Conservation (phyloP, 2,797 vertebrate species). For the Hemibagrus guttatus region DNA sequence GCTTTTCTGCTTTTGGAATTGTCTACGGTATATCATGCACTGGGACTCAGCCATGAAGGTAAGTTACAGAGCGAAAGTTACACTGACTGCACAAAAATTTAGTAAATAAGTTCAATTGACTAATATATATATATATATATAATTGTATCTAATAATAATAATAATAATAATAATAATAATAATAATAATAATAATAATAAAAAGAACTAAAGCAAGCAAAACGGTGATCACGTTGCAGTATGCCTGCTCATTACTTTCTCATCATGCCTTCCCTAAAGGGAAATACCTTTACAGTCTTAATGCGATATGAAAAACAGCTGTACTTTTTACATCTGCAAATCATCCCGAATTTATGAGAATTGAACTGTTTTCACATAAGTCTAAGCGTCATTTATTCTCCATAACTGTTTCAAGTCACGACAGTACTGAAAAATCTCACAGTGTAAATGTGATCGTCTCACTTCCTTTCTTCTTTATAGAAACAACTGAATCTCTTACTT, state of each 20-base stretch:
- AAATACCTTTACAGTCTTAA: slow-evolving; percentile 51
- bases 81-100: not conserved
- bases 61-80: slow-evolving; percentile 11
- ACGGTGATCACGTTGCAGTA: not conserved
- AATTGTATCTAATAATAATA: too few relatives aligned
- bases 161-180: too few relatives aligned
- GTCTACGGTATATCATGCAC: slow-evolving; percentile 60
- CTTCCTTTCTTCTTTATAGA: not conserved
- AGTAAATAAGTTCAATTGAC: too few relatives aligned
- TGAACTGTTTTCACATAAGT: not conserved
- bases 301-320: slow-evolving; percentile 67
- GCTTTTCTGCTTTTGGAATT: slow-evolving; percentile 60
- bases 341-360: too few relatives aligned
- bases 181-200: not conserved
- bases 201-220: not conserved
- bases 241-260: not conserved
- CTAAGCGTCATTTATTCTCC: not conserved
- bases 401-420: not conserved
- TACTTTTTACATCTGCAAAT: slow-evolving; percentile 47
- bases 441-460: not conserved
- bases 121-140: not conserved
- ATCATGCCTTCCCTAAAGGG: not conserved
- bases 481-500: not conserved
- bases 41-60: slow-evolving; percentile 51
- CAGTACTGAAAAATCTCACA: not conserved